A percentile compares a stretch with the other conserved stretches of the same genome.
phyloP scores from a whole-genome alignment of 2,113 vertebrate genomes.

The Falcunculus frontatus region DNA sequence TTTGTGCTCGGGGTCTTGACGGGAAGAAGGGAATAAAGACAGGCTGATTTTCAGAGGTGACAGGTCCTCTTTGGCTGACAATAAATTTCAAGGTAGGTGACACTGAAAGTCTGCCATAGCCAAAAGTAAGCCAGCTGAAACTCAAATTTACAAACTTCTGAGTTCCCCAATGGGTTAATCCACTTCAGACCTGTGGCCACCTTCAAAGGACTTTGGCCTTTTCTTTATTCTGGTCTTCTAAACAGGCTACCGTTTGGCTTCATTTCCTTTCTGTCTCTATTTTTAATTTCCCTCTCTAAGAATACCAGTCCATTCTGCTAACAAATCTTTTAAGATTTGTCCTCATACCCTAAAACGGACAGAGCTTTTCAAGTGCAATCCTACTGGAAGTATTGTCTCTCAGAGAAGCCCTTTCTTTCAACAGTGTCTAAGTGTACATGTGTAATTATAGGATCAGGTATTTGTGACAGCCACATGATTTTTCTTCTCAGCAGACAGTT shows the following conservation, averaged over 20 bases:
- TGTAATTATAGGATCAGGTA: background rate
- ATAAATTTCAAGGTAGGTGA: background rate
- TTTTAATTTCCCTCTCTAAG: background rate
- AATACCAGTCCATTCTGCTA: background rate
- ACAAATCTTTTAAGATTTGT: background rate
- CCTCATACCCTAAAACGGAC: background rate
- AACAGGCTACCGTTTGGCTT: background rate
- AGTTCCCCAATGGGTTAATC: rapidly evolving
- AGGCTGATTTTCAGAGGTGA: background rate
- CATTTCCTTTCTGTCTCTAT: background rate
- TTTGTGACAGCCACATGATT: background rate
- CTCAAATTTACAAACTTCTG: background rate
- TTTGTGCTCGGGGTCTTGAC: background rate
- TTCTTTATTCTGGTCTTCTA: background rate
- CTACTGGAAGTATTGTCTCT: background rate
- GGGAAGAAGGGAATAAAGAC: background rate
- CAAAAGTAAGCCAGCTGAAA: background rate
- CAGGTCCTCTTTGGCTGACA: background rate
- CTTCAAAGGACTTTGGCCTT: background rate
- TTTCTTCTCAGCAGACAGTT: background rate
- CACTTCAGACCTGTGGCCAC: background rate
- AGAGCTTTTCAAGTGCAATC: background rate
- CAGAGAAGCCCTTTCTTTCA: background rate
- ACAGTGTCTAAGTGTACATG: background rate
- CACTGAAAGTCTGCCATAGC: background rate